Conservation (phyloP, 2,888 invertebrate species). For the Drosophila birchii region DNA sequence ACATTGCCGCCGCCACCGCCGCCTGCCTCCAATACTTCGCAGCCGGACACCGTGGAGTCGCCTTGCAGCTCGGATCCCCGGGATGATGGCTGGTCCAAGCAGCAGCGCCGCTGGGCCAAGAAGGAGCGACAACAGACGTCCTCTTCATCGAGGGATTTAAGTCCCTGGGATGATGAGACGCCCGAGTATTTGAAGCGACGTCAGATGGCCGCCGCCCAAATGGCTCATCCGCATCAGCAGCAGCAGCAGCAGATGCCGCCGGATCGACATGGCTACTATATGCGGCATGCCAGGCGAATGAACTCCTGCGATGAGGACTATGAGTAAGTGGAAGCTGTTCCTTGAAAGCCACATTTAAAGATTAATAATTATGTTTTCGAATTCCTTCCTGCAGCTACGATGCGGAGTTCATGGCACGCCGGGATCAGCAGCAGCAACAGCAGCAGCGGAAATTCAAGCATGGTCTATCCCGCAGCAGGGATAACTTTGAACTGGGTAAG, state of each 20-base stretch:
- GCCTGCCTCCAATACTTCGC: slow-evolving; percentile 81
- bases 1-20: slow-evolving; percentile 80
- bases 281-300: slow-evolving; percentile 85
- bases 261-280: slow-evolving; percentile 85
- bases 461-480: slow-evolving; percentile 82
- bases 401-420: slow-evolving; percentile 81
- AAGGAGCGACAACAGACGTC: slow-evolving; percentile 88
- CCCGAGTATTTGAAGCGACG: slow-evolving; percentile 86
- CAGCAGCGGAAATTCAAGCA: slow-evolving; percentile 80
- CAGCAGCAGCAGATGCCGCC: slow-evolving; percentile 35
- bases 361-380: background rate
- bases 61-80: slow-evolving; percentile 92
- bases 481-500: slow-evolving; percentile 84
- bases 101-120: slow-evolving; percentile 85
- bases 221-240: slow-evolving; percentile 39
- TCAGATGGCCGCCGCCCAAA: slow-evolving; percentile 36
- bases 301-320: slow-evolving; percentile 90
- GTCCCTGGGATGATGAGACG: slow-evolving; percentile 92
- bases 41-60: slow-evolving; percentile 86
- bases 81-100: slow-evolving; percentile 87
- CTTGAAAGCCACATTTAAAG: too few relatives aligned
- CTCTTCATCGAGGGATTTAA: slow-evolving; percentile 90
- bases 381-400: slow-evolving; percentile 77
- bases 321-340: slow-evolving; percentile 86
- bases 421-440: slow-evolving; percentile 68